Conservation (phyloP, 2,113 vertebrate genomes). For the Caracal caracal region DNA sequence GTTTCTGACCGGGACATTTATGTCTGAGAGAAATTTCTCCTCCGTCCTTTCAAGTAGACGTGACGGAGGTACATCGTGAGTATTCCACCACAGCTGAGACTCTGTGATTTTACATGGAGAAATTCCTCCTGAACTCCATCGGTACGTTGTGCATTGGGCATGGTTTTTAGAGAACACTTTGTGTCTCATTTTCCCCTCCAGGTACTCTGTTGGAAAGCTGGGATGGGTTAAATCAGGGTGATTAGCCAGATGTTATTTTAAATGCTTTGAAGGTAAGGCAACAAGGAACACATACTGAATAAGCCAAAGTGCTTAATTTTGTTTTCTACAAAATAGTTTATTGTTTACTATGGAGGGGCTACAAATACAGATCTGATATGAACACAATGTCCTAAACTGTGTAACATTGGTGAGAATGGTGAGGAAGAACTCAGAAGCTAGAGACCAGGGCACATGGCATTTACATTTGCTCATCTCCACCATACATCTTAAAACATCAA, state of each 20-base stretch:
- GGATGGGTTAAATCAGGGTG: neutral
- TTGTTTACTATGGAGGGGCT: slow-evolving; percentile 48
- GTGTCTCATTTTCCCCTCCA: neutral
- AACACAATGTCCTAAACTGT: slow-evolving; percentile 27
- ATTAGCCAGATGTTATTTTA: neutral
- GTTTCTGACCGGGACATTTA: neutral
- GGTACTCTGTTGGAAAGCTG: neutral
- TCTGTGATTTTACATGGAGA: neutral
- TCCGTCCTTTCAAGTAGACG: neutral
- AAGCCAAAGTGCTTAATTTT: slow-evolving; percentile 13
- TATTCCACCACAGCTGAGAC: neutral
- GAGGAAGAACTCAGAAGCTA: neutral
- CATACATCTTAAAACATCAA: neutral
- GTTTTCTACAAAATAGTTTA: slow-evolving; percentile 69
- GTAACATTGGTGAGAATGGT: neutral
- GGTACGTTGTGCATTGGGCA: neutral
- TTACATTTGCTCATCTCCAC: neutral
- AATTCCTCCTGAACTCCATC: neutral
- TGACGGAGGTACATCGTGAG: neutral
- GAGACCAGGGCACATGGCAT: neutral
- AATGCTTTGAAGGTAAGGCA: slow-evolving; percentile 1
- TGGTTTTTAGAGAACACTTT: neutral
- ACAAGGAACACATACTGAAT: slow-evolving; percentile 8
- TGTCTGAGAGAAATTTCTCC: neutral
- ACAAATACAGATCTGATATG: slow-evolving; percentile 10